These are phyloP conservation scores for Acrobeloides nanus DNA, from an alignment of 2,888 invertebrate genomes.

Conservation along the genomic window DNA sequence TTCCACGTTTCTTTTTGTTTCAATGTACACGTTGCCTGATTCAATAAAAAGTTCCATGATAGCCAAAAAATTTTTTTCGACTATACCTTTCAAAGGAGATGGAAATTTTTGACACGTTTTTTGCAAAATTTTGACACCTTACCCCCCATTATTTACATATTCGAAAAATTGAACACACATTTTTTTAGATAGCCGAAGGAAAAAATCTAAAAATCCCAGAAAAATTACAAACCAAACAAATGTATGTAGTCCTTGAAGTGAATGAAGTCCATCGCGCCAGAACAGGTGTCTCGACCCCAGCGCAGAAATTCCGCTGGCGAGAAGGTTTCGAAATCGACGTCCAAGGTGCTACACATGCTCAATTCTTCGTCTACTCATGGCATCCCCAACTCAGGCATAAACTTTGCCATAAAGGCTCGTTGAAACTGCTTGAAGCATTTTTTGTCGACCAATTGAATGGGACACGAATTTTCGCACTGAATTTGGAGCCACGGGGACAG, in stretches of 20 bases:
- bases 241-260: slow-evolving; percentile 95
- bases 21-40: too few relatives aligned
- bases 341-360: slow-evolving; percentile 84
- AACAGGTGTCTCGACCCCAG: slow-evolving; percentile 50
- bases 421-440: slow-evolving; percentile 51
- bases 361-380: slow-evolving; percentile 96
- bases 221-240: slow-evolving; percentile 61
- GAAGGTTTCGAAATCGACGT: slow-evolving; percentile 95
- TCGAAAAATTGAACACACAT: too few relatives aligned
- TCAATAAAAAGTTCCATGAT: too few relatives aligned
- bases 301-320: slow-evolving; percentile 70
- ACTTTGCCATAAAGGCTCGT: slow-evolving; percentile 50
- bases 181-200: slow-evolving; percentile 58
- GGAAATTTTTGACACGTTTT: too few relatives aligned
- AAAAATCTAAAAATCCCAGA: slow-evolving; percentile 55
- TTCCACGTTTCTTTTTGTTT: too few relatives aligned
- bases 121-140: too few relatives aligned
- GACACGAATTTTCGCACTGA: slow-evolving; percentile 61
- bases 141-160: too few relatives aligned
- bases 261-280: slow-evolving; percentile 48
- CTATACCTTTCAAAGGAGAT: too few relatives aligned
- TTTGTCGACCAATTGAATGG: slow-evolving; percentile 50
- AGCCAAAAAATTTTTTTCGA: too few relatives aligned
- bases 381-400: slow-evolving; percentile 39
- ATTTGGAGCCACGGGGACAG: slow-evolving; percentile 69